These are phyloP conservation scores for Metopia argyrocephala DNA, from an alignment of 2,888 invertebrate genomes.

Conservation along the genomic window DNA sequence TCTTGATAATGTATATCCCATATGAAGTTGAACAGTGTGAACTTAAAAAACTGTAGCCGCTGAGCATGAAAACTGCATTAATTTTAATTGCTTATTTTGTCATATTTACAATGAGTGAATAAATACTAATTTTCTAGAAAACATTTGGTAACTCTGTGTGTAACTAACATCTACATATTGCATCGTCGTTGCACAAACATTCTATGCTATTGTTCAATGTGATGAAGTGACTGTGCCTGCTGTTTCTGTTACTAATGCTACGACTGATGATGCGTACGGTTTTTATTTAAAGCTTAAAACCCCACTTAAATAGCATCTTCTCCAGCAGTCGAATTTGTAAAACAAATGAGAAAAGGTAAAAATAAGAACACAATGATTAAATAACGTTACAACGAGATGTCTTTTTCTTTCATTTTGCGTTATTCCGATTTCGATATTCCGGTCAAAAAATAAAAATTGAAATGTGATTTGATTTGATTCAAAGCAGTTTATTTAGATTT, in stretches of 20 bases:
- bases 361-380: not conserved
- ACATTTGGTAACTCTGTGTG: slow-evolving; percentile 3
- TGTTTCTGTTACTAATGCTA: not conserved
- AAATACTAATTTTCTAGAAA: too few relatives aligned
- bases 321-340: slow-evolving; percentile 2
- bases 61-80: too few relatives aligned
- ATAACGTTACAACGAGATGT: slow-evolving; percentile 27
- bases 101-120: too few relatives aligned
- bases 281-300: slow-evolving; percentile 24
- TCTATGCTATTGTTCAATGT: not conserved
- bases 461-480: slow-evolving; percentile 13
- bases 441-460: not conserved
- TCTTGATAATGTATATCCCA: too few relatives aligned
- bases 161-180: slow-evolving; percentile 3
- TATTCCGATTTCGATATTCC: not conserved
- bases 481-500: slow-evolving; percentile 54
- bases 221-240: not conserved
- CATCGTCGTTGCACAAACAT: not conserved
- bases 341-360: not conserved
- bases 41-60: too few relatives aligned
- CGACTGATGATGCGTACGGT: not conserved
- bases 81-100: too few relatives aligned
- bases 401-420: not conserved
- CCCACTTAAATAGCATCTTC: slow-evolving; percentile 9
- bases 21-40: too few relatives aligned